phyloP scores from a whole-genome alignment of 2,888 invertebrate species.

The Drosophila yooni region DNA sequence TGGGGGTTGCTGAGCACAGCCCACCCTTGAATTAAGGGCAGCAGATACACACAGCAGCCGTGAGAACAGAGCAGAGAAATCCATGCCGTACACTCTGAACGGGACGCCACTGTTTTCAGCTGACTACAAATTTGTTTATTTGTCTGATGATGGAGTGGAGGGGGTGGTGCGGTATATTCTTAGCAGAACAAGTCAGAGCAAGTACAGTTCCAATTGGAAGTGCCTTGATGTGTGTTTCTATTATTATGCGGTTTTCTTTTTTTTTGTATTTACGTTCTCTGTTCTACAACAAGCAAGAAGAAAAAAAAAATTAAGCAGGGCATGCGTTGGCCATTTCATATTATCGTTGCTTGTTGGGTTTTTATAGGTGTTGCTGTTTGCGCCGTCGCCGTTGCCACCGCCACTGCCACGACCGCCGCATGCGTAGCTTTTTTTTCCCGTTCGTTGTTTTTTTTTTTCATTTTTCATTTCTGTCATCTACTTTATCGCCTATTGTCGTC shows the following conservation, averaged over 20 bases:
- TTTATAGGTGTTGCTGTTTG: constrained; percentile 35
- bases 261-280: constrained; percentile 5
- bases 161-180: constrained; percentile 24
- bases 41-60: constrained; percentile 56
- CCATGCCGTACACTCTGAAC: constrained; percentile 13
- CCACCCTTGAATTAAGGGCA: constrained; percentile 54
- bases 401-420: constrained; percentile 56
- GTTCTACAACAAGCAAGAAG: background rate
- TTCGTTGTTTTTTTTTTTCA: constrained; percentile 32
- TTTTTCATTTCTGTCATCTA: constrained; percentile 31
- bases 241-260: constrained; percentile 4
- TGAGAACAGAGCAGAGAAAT: constrained; percentile 13
- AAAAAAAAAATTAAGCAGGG: constrained; percentile 23
- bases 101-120: constrained; percentile 38
- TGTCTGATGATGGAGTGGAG: background rate
- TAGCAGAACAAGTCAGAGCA: constrained; percentile 13
- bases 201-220: constrained; percentile 70
- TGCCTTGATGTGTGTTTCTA: background rate
- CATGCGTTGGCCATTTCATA: constrained; percentile 41
- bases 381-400: constrained; percentile 60
- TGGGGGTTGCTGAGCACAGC: constrained; percentile 38
- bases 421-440: constrained; percentile 61
- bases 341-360: constrained; percentile 1
- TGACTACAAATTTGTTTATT: constrained; percentile 12
- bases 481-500: constrained; percentile 55